A percentile compares a stretch with the other conserved stretches of the same genome.
Conservation (phyloP, 2,113 vertebrate species). For the Neoarius graeffei region DNA sequence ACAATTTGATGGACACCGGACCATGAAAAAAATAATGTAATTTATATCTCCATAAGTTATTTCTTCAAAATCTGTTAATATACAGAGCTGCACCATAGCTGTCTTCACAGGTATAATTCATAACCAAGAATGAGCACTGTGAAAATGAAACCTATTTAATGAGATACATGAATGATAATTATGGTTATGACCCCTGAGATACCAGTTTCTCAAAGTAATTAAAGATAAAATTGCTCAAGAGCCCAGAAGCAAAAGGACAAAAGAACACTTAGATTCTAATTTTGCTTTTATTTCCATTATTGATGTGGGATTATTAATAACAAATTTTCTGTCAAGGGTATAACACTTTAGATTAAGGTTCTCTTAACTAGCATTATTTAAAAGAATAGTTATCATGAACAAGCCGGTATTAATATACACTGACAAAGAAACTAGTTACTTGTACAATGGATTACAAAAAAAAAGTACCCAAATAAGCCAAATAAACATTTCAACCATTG, state of each 20-base stretch:
- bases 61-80: conserved; percentile 23
- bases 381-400: neutral
- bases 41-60: conserved; percentile 23
- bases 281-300: conserved; percentile 29
- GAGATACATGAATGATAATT: conserved; percentile 56
- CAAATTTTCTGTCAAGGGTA: neutral
- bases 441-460: neutral
- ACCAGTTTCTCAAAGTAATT: conserved; percentile 46
- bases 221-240: conserved; percentile 48
- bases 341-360: neutral
- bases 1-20: too few relatives aligned
- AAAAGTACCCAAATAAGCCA: neutral
- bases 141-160: conserved; percentile 53
- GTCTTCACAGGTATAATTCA: conserved; percentile 35
- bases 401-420: neutral
- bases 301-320: conserved; percentile 38
- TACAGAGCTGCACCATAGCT: conserved; percentile 8
- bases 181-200: conserved; percentile 55
- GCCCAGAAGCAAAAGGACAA: conserved; percentile 47
- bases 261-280: conserved; percentile 41
- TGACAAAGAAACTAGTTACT: neutral
- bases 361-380: neutral
- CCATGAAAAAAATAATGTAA: too few relatives aligned
- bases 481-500: neutral
- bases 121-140: conserved; percentile 27